These are phyloP conservation scores for Pluvialis apricaria DNA, from an alignment of 2,113 vertebrate species.

Conservation along the genomic window DNA sequence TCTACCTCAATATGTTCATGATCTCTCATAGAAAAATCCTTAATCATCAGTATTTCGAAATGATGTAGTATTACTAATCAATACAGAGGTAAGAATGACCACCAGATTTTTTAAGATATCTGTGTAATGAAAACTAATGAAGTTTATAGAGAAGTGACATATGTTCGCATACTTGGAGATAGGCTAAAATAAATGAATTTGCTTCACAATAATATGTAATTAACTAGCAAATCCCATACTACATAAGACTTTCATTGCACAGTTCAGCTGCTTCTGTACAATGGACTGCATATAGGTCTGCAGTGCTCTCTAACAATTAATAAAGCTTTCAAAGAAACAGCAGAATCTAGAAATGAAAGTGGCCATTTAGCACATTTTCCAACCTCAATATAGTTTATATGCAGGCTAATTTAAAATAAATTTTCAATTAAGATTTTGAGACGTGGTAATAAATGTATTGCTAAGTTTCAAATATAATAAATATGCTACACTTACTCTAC, in stretches of 20 bases:
- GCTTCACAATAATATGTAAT: not conserved
- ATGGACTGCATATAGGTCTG: not conserved
- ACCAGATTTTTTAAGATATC: constrained; percentile 13
- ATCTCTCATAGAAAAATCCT: not conserved
- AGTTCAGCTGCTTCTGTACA: not conserved
- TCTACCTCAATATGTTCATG: not conserved
- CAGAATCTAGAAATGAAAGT: not conserved
- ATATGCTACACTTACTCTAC: not conserved
- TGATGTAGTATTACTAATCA: constrained; percentile 50
- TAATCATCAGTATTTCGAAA: constrained; percentile 24
- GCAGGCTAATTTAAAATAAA: not conserved
- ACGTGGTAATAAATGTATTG: not conserved
- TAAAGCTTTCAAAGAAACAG: not conserved
- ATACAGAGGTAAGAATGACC: constrained; percentile 25
- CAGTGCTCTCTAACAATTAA: not conserved
- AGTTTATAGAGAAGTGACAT: constrained; percentile 20
- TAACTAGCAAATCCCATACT: not conserved
- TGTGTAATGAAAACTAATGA: constrained; percentile 30
- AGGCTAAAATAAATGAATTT: constrained; percentile 23
- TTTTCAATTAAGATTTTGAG: not conserved
- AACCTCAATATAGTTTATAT: not conserved
- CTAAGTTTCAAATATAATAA: not conserved
- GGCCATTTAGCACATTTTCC: not conserved
- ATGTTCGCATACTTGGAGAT: not conserved
- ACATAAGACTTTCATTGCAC: not conserved